Conservation (phyloP, 2,888 invertebrate species). For the Parnassius glacialis region DNA sequence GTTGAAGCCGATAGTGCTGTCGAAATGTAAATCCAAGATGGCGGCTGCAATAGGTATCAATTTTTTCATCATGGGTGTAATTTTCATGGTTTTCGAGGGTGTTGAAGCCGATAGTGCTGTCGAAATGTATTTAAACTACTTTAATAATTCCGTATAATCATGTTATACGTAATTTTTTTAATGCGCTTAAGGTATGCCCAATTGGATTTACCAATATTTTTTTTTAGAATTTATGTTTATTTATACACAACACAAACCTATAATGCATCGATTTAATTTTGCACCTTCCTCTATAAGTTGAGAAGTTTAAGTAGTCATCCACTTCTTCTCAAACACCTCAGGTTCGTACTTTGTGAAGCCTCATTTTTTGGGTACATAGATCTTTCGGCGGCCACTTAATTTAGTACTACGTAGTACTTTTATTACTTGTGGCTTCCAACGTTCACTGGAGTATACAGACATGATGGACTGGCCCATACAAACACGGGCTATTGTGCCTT, state of each 20-base stretch:
- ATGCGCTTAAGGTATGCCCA: no score
- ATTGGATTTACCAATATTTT: no score
- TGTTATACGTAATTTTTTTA: no score
- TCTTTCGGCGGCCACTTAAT: conserved; percentile 99
- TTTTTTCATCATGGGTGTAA: no score
- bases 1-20: no score
- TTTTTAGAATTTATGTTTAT: conserved; percentile 37
- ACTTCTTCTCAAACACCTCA: conserved; percentile 89
- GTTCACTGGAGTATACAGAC: conserved; percentile 97
- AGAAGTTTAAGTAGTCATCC: conserved; percentile 96
- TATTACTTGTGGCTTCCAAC: conserved; percentile 96
- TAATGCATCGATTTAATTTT: conserved; percentile 70
- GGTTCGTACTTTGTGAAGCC: conserved; percentile 99
- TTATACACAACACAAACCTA: conserved; percentile 41
- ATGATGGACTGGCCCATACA: conserved; percentile 99
- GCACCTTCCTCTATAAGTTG: conserved; percentile 93
- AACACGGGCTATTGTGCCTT: conserved; percentile 99
- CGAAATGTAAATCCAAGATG: no score
- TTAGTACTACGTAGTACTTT: conserved; percentile 99
- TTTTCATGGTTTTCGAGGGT: no score
- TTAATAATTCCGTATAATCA: no score
- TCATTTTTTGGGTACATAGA: conserved; percentile 99
- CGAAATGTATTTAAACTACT: no score
- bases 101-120: no score
- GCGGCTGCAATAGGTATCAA: no score